A percentile compares a stretch with the other conserved stretches of the same genome.
Conservation (phyloP, 1,140 invertebrate species). For the Campodea augens region DNA sequence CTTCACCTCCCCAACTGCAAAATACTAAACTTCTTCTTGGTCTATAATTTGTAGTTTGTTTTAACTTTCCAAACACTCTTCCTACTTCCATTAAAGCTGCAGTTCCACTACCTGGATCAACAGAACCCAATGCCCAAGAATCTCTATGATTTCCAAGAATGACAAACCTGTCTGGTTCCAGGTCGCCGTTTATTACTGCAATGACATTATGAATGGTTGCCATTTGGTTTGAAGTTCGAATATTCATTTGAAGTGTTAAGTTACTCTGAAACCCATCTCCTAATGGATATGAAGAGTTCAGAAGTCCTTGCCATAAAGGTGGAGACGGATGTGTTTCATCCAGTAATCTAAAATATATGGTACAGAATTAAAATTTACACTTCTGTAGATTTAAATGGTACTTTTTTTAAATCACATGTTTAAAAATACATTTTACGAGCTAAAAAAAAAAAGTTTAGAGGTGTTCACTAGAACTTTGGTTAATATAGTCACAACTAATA, state of each 20-base stretch:
- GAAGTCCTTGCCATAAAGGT: constrained; percentile 21
- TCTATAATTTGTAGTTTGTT: constrained; percentile 21
- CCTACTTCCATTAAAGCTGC: constrained; percentile 31
- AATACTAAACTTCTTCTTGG: constrained; percentile 27
- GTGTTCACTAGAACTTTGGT: too few relatives aligned
- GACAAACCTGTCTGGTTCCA: constrained; percentile 27
- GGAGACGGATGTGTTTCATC: constrained; percentile 16
- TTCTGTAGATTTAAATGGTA: too few relatives aligned
- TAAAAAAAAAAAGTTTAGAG: too few relatives aligned
- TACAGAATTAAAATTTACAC: too few relatives aligned
- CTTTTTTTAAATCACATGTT: too few relatives aligned
- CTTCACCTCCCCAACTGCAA: constrained; percentile 29
- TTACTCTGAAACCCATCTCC: constrained; percentile 22
- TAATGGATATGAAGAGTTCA: constrained; percentile 23
- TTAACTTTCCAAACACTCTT: constrained; percentile 25
- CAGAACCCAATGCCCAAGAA: constrained; percentile 33
- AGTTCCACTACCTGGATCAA: constrained; percentile 31
- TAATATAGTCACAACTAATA: too few relatives aligned
- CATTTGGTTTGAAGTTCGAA: constrained; percentile 16
- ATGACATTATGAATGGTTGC: constrained; percentile 18
- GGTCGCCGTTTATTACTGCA: background rate
- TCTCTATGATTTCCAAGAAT: constrained; percentile 37
- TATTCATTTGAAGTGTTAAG: constrained; percentile 13
- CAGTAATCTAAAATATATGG: constrained; percentile 14
- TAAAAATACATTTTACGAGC: too few relatives aligned